phyloP scores from a whole-genome alignment of 2,888 invertebrate species.

The Pseudolycoriella hygida region DNA sequence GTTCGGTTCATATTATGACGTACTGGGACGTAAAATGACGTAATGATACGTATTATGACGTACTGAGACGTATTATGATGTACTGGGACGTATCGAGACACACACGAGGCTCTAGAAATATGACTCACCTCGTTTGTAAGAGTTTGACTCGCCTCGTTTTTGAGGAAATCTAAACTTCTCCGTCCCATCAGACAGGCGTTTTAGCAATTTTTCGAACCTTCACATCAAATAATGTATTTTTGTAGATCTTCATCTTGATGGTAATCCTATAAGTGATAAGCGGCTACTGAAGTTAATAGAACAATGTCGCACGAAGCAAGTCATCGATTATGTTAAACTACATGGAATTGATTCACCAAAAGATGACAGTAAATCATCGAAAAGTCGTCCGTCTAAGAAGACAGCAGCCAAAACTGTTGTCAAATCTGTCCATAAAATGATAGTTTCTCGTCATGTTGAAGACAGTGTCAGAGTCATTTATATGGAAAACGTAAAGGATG shows the following conservation, averaged over 20 bases:
- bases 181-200: too few species aligned
- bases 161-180: too few species aligned
- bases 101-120: too few species aligned
- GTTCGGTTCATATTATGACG: too few species aligned
- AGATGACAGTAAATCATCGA: conserved; percentile 16
- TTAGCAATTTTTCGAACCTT: not conserved
- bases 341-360: conserved; percentile 33
- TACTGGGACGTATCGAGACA: too few species aligned
- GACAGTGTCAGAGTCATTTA: conserved; percentile 10
- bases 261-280: conserved; percentile 55
- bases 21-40: too few species aligned
- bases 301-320: conserved; percentile 55
- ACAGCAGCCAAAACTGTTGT: conserved; percentile 20
- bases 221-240: not conserved
- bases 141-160: too few species aligned
- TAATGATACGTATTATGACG: too few species aligned
- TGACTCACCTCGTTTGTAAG: too few species aligned
- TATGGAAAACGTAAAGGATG: conserved; percentile 15
- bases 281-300: conserved; percentile 55
- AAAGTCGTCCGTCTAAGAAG: conserved; percentile 16
- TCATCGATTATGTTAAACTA: conserved; percentile 57
- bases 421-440: conserved; percentile 20
- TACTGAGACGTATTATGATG: too few species aligned
- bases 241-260: conserved; percentile 50
- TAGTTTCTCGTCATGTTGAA: conserved; percentile 15